Evolutionary conservation across 2,113 vertebrate species (phyloP).

Genomic region (Aphyosemion australe): DNA sequence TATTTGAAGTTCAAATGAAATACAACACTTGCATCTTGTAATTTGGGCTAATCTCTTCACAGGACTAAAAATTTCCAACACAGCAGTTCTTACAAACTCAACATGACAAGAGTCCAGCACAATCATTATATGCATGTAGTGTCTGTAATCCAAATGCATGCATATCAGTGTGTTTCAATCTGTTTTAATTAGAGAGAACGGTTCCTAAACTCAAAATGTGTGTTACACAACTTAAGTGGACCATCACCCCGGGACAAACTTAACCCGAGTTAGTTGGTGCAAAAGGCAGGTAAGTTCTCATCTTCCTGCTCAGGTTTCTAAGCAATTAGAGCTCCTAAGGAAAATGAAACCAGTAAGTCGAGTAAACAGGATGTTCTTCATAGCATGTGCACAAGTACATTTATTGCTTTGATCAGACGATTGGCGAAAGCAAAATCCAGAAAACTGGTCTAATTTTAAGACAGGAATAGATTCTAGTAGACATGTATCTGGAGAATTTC

Average conservation of each 20-base stretch:
- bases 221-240: conserved; percentile 51
- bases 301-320: conserved; percentile 17
- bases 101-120: conserved; percentile 1
- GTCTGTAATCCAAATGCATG: conserved; percentile 7
- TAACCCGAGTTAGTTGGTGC: conserved; percentile 5
- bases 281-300: conserved; percentile 25
- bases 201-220: conserved; percentile 14
- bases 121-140: conserved; percentile 27
- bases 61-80: conserved; percentile 11
- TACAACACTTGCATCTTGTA: too few species aligned
- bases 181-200: conserved; percentile 9
- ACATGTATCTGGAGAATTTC: conserved; percentile 5
- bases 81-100: conserved; percentile 29
- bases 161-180: conserved; percentile 20
- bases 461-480: not conserved
- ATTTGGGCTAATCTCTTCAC: too few species aligned
- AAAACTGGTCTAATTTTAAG: conserved; percentile 12
- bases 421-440: conserved; percentile 22
- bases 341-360: conserved; percentile 24
- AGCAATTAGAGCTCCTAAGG: conserved; percentile 16
- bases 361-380: conserved; percentile 29
- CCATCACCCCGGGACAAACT: conserved; percentile 65
- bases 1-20: too few species aligned
- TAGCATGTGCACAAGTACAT: not conserved
- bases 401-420: conserved; percentile 13